Evolutionary conservation across 2,797 vertebrate species (phyloP), one percentile per base, ranked within the genome.

Genomic region (Acrossocheilus wenchowensis): DNA sequence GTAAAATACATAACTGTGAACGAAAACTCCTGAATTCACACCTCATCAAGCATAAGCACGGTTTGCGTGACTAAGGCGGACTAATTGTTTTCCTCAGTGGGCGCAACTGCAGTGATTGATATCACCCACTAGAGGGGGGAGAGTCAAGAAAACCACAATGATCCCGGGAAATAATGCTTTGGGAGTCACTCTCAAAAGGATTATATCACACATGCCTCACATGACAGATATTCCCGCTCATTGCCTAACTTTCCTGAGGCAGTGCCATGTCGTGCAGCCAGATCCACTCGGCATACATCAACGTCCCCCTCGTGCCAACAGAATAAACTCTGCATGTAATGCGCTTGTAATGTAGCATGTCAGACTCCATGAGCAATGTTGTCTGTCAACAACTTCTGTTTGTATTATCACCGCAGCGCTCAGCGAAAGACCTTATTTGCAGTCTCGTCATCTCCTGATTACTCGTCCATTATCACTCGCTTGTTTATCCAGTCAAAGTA

Each of bases 1-100:
- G 91, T 92, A 92, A 93, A 94, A 90, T 92, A 89, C 91, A 91
- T 92, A 94, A 93, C 92, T 94, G 91, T 91, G 91, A 88, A 86
- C 5, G 2, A 50, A 83, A 91, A 90, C 90, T 88, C 92, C 90
- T 92, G 88, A 94, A 93, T 93, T 93, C 87, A 88, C 91, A 91
- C 92, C 90, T 92, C 90, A 91, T 86, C 86, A 60, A 89, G 78
- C 68, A 91, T 68, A 48, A 83, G 60, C 57, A 26, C 11, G 66
- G 26, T 45, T 80, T 72, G 73, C 75, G 78, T 78, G 85, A 79
- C 85, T 83, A 62, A 69, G n/a, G 68, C 81, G 2, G 62, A 52
- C 87, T 72, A 64, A 60, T 68, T 80, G 78, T 50, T 88, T 68
- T 86, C 43, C 7, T 80, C 26, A 34, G 74, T 54, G 81, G 54